Evolutionary conservation across 2,797 vertebrate species (phyloP).

Genomic region (Rhinoraja longicauda): DNA sequence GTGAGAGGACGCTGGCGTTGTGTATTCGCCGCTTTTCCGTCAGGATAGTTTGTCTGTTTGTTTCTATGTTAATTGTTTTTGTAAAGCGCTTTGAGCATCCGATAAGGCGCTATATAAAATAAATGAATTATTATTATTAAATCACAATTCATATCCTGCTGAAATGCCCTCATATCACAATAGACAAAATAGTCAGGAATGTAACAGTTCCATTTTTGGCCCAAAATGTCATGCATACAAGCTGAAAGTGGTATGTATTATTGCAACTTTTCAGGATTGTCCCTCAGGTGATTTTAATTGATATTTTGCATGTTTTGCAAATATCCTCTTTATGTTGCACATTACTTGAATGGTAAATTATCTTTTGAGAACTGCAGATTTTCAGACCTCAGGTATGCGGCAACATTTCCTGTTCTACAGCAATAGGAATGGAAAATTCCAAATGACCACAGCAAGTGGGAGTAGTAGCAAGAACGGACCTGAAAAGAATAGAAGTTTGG

Average conservation of each 20-base stretch:
- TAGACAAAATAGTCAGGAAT: background rate
- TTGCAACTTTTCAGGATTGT: background rate
- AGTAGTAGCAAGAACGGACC: background rate
- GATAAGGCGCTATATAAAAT: too few relatives aligned
- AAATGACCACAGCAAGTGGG: background rate
- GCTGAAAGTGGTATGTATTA: background rate
- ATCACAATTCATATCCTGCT: background rate
- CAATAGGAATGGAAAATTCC: background rate
- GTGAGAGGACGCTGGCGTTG: too few relatives aligned
- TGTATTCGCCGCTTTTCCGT: too few relatives aligned
- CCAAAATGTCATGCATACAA: background rate
- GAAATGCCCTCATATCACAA: background rate
- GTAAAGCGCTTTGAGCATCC: too few relatives aligned
- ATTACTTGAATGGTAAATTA: background rate
- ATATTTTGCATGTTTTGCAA: background rate
- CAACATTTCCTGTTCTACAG: background rate
- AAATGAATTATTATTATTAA: too few relatives aligned
- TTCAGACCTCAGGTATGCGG: background rate
- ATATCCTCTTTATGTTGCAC: background rate
- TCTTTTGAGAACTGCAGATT: background rate
- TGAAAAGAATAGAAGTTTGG: background rate
- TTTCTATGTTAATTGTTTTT: too few relatives aligned
- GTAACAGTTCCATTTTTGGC: background rate
- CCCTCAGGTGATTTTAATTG: background rate
- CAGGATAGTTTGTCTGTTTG: too few relatives aligned